Evolutionary conservation across 2,888 invertebrate genomes (phyloP).

Genomic region (Machimus atricapillus): DNA sequence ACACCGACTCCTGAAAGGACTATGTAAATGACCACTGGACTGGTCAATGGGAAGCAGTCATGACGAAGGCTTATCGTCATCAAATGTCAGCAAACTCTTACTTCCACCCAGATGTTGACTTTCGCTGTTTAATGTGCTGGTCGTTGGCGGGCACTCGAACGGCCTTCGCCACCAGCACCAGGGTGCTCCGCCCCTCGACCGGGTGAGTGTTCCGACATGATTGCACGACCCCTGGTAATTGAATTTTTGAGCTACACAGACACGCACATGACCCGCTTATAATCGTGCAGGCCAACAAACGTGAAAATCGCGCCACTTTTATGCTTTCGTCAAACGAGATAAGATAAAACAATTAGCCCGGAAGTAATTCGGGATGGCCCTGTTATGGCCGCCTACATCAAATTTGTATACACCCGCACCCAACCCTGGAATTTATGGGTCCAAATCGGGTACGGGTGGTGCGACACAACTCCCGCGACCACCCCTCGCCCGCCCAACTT

Average conservation of each 20-base stretch:
- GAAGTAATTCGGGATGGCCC: constrained; percentile 29
- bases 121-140: constrained; percentile 7
- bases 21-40: constrained; percentile 45
- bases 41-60: constrained; percentile 44
- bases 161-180: neutral
- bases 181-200: neutral
- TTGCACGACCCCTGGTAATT: constrained; percentile 42
- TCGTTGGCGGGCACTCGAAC: neutral
- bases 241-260: constrained; percentile 43
- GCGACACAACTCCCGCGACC: neutral
- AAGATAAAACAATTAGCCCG: constrained; percentile 47
- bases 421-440: neutral
- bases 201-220: constrained; percentile 10
- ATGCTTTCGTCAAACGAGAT: constrained; percentile 42
- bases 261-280: neutral
- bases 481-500: neutral
- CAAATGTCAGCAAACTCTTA: constrained; percentile 44
- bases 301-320: constrained; percentile 19
- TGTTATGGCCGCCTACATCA: neutral
- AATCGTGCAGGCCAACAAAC: neutral
- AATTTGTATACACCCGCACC: neutral
- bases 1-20: neutral
- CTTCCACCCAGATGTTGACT: constrained; percentile 31
- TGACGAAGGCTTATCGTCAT: constrained; percentile 46
- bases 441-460: neutral